Evolutionary conservation across 64 coral and sea anemone genomes (phyloP), one percentile per base, ranked within the genome.

Genomic region (Dendrophyllia cribrosa): DNA sequence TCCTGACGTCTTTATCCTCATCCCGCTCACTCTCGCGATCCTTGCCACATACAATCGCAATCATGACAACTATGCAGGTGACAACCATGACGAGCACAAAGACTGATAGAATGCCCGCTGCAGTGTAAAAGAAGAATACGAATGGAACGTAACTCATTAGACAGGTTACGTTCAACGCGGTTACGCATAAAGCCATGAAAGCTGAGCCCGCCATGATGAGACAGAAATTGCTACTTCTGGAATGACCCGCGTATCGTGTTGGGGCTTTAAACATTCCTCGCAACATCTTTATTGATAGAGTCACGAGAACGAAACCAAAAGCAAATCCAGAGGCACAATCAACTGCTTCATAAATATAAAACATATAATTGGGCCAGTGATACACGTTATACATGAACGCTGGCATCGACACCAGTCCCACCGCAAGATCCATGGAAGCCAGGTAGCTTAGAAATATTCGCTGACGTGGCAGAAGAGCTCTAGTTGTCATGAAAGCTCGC

Each of bases 381-480:
- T 21, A 4, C 58, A 92, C 50, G 62, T 92, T 92, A 74, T 92
- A 92, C 17, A 79, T 16, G 48, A 92, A 92, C 15, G 91, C 13
- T 11, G 91, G 91, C 16, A 92, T 79, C 0, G 91, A 92, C 16
- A 78, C 70, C 62, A 87, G 34, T 46, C 91, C 91, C 6, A 92
- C 91, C 0, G 74, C 20, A 78, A 92, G 59, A 59, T 92, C 91
- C 3, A 70, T 58, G 7, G 48, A 66, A 5, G 82, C 91, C 70
- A 92, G 50, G 61, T 78, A 86, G 3, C 91, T 43, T 2, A 92
- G 12, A 15, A 78, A 79, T 9, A 67, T 20, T 7, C 84, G 58
- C 23, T 87, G 82, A 56, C 49, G 58, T 24, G 59, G 62, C 6
- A 87, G 80, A 50, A 87, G 82, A 7, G 81, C 70, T 56, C 58